Percentiles rank a stretch among this genome's conserved stretches.
phyloP scores from a whole-genome alignment of 2,888 invertebrate genomes.

The Chrysotoxum bicinctum region DNA sequence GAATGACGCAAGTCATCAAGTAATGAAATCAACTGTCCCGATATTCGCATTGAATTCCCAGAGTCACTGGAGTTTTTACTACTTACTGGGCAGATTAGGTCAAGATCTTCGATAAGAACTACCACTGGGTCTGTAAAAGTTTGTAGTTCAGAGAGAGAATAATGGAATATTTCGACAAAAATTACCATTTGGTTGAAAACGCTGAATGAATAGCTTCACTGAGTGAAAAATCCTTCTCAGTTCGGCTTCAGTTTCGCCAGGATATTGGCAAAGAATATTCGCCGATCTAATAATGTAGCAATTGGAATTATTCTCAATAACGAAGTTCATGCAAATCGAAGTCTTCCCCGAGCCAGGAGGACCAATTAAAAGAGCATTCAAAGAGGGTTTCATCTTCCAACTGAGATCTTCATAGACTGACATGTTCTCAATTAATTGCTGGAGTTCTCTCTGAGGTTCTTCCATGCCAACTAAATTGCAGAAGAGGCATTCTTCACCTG shows the following conservation, averaged over 20 bases:
- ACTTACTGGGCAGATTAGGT: constrained; percentile 81
- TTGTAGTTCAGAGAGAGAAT: neutral
- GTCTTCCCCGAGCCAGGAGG: constrained; percentile 85
- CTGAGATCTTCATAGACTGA: constrained; percentile 76
- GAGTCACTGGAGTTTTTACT: constrained; percentile 75
- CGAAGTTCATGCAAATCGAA: constrained; percentile 82
- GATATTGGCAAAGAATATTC: constrained; percentile 82
- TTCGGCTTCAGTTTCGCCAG: constrained; percentile 83
- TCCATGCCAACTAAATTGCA: constrained; percentile 75
- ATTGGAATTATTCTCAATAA: constrained; percentile 81
- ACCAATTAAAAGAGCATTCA: constrained; percentile 80
- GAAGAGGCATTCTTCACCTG: neutral
- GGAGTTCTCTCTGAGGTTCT: constrained; percentile 74
- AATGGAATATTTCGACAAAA: neutral
- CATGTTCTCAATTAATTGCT: constrained; percentile 74
- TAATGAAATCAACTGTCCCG: constrained; percentile 81
- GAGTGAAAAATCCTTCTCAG: constrained; percentile 82
- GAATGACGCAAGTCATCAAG: constrained; percentile 82
- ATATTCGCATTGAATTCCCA: constrained; percentile 80
- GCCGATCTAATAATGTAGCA: constrained; percentile 81
- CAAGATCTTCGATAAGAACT: constrained; percentile 81
- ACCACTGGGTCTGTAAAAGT: constrained; percentile 78
- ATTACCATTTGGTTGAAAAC: constrained; percentile 78
- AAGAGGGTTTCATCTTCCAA: constrained; percentile 76
- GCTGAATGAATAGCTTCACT: constrained; percentile 78